Base-by-base conservation (phyloP, 2,113 vertebrate species). In the Gasterosteus nipponicus region DNA sequence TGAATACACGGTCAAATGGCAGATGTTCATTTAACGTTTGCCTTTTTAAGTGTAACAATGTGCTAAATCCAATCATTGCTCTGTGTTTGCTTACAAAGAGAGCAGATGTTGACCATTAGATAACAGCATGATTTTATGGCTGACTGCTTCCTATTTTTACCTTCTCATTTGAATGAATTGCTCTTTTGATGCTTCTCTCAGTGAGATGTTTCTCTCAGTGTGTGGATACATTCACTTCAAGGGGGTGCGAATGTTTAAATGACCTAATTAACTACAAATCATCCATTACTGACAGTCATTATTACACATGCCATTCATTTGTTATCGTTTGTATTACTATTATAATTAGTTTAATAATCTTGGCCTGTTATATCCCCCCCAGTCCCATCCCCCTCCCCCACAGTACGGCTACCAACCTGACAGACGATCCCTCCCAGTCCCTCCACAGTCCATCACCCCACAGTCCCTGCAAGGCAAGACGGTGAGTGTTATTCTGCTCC, bases 401-500 rank as follows among this genome's bases (percentile, higher is more conserved):
- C 89, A 99, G 96, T 96, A 95, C 22, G 93, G 94, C 53, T 95
- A 93, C 86, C 89, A 95, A 58, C 89, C 95, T 0, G 97, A 98
- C 35, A 95, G 96, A 81, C 94, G 96, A 75, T 96, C 96, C 38
- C 91, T 96, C 81, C 93, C 95, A 49, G 90, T 95, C 54, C 90
- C 93, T 71, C 85, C 95, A 58, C 97, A 95, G 89, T 93, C 95
- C 66, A 84, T 98, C 83, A 95, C 94, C 59, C 84, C 96, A 35
- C 97, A 98, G 95, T 95, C 91, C 51, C 95, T 99, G 80, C 98
- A 99, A 78, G 95, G 96, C 83, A 99, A 98, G 94, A 98, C 96
- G 91, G 97, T 98, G 93, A 96, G 96, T 91, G 31, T 0, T 18
- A 1, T 16, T 12, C 51, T 54, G n/a, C 51, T 26, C 42, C 15